A percentile compares a stretch with the other conserved stretches of the same genome.
Evolutionary conservation across 2,113 vertebrate species (phyloP).

Genomic region (Leucosticte australis): DNA sequence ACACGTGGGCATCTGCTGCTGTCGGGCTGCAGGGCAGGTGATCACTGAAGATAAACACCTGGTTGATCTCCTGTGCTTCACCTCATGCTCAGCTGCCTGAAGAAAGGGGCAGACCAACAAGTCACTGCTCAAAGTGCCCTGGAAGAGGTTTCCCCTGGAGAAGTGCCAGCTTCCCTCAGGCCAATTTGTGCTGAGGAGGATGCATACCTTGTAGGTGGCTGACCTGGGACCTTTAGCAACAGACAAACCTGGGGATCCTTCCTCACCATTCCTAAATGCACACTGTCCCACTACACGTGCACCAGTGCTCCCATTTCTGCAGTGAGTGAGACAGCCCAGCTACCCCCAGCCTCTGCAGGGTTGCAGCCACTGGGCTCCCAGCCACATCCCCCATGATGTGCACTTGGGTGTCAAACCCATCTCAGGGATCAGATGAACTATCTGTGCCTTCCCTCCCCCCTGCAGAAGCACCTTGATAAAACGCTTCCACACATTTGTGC

Average conservation of each 20-base stretch:
- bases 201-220: background rate
- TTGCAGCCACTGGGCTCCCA: background rate
- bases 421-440: background rate
- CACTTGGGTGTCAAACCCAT: background rate
- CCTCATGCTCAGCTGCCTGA: background rate
- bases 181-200: background rate
- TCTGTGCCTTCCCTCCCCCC: fast-evolving
- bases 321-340: background rate
- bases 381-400: background rate
- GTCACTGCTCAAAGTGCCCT: fast-evolving
- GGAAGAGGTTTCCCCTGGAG: background rate
- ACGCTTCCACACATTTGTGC: background rate
- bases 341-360: background rate
- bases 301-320: background rate
- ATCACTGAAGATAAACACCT: background rate
- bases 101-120: background rate
- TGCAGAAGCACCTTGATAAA: background rate
- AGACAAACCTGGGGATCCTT: background rate
- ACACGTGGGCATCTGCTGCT: fast-evolving
- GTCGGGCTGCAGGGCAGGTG: background rate
- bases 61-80: background rate
- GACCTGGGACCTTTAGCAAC: background rate
- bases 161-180: background rate
- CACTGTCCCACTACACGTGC: fast-evolving
- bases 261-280: background rate